Conservation (phyloP, 30 jellyfish, hydroid and myxozoan genomes). For the Cassiopea andromeda region DNA sequence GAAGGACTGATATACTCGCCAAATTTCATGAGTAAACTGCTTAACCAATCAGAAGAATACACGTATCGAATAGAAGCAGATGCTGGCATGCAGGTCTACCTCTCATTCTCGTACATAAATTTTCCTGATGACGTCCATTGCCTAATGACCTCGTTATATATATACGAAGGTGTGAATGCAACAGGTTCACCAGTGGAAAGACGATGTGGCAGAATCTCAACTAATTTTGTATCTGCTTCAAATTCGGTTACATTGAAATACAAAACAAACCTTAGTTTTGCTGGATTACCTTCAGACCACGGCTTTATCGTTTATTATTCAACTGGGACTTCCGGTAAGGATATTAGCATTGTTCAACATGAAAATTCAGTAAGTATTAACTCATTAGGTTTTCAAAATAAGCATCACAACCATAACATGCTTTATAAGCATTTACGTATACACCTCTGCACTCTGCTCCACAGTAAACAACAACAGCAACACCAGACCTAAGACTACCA, state of each 20-base stretch:
- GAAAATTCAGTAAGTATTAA: neutral
- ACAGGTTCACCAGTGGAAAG: neutral
- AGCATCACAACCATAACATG: too few relatives aligned
- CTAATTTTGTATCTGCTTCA: neutral
- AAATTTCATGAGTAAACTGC: conserved; percentile 8
- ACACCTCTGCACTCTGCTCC: too few relatives aligned
- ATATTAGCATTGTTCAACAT: neutral
- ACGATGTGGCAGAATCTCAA: neutral
- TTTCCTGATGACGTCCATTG: neutral
- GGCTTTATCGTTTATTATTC: neutral
- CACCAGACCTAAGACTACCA: too few relatives aligned
- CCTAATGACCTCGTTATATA: neutral
- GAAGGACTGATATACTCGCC: conserved; percentile 12
- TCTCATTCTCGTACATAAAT: conserved; percentile 7
- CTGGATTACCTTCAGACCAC: neutral
- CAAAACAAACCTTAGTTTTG: neutral
- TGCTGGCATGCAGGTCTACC: neutral
- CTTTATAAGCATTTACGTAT: too few relatives aligned
- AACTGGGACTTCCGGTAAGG: neutral
- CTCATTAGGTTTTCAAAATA: neutral
- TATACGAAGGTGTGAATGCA: conserved; percentile 4
- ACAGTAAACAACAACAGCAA: too few relatives aligned
- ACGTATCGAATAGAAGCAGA: conserved; percentile 6
- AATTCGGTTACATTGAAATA: neutral
- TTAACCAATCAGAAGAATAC: neutral